A percentile compares a stretch with the other conserved stretches of the same genome.
These are phyloP conservation scores for Paralichthys olivaceus DNA, from an alignment of 2,113 vertebrate species.

Conservation along the genomic window DNA sequence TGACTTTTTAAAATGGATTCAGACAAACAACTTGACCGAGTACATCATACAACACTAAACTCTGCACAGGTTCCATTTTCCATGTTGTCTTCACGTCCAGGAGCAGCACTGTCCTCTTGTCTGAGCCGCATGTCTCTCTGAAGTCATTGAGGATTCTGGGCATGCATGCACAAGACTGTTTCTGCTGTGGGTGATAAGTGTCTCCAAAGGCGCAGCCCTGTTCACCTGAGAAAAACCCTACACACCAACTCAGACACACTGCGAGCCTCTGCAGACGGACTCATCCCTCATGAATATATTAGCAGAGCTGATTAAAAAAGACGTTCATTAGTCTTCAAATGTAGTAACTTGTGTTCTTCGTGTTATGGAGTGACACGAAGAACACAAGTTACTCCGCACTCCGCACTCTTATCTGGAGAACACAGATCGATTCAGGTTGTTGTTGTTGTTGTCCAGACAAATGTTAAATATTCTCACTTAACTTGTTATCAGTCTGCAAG, in stretches of 20 bases:
- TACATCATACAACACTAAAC: not conserved
- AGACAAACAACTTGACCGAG: too few species aligned
- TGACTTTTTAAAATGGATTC: too few species aligned
- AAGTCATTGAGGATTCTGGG: constrained; percentile 40
- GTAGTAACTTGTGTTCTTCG: not conserved
- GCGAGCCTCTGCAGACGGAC: constrained; percentile 24
- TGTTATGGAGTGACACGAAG: not conserved
- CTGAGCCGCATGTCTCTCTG: not conserved
- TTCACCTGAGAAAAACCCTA: constrained; percentile 41
- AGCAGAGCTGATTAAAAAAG: constrained; percentile 4
- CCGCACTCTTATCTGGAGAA: not conserved
- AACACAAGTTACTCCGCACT: too few species aligned
- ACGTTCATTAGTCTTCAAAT: not conserved
- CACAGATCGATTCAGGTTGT: not conserved
- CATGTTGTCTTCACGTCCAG: constrained; percentile 1
- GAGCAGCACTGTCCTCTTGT: constrained; percentile 4
- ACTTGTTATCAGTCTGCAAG: not conserved
- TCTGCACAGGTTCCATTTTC: not conserved
- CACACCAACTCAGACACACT: constrained; percentile 24
- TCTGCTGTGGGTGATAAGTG: constrained; percentile 56
- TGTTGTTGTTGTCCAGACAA: not conserved
- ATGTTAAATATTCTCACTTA: constrained; percentile 1
- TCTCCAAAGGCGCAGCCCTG: constrained; percentile 35
- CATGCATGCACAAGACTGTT: constrained; percentile 26
- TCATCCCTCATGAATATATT: constrained; percentile 21